A percentile compares a stretch with the other conserved stretches of the same genome.
These are phyloP conservation scores for Arrhamphus sclerolepis DNA, from an alignment of 2,797 vertebrate genomes.

Conservation along the genomic window DNA sequence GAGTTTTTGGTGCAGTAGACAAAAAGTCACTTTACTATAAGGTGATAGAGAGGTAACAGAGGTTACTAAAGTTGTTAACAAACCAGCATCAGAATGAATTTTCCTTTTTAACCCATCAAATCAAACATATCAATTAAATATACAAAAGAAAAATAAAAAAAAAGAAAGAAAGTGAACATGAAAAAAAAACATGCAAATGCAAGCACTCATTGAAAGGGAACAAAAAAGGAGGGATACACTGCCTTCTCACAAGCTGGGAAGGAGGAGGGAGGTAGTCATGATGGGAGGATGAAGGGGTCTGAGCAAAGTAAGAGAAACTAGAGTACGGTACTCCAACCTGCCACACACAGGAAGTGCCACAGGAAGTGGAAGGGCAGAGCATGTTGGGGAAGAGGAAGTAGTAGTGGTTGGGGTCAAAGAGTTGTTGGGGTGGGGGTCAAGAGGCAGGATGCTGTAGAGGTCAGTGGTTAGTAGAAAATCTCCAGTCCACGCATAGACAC, in stretches of 20 bases:
- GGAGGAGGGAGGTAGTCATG: slow-evolving; percentile 35
- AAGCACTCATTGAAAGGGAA: slow-evolving; percentile 45
- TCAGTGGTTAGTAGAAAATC: slow-evolving; percentile 87
- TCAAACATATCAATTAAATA: slow-evolving; percentile 30
- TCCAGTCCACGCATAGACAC: slow-evolving; percentile 86
- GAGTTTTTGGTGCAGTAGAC: slow-evolving; percentile 40
- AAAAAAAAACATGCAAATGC: slow-evolving; percentile 67
- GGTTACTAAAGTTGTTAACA: slow-evolving; percentile 45
- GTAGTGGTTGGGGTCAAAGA: slow-evolving; percentile 69
- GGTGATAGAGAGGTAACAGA: slow-evolving; percentile 63
- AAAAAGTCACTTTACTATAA: slow-evolving; percentile 31
- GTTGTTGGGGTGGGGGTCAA: slow-evolving; percentile 63
- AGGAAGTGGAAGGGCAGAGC: slow-evolving; percentile 73
- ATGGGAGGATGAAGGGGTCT: slow-evolving; percentile 65
- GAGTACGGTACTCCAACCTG: slow-evolving; percentile 79
- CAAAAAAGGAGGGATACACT: slow-evolving; percentile 65
- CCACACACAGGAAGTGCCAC: slow-evolving; percentile 80
- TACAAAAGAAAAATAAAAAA: slow-evolving; percentile 44
- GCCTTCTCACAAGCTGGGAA: slow-evolving; percentile 78
- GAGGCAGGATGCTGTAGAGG: slow-evolving; percentile 75
- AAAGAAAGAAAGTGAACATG: slow-evolving; percentile 33
- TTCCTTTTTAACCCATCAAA: slow-evolving; percentile 37
- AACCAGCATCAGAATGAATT: slow-evolving; percentile 30
- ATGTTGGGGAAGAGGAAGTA: slow-evolving; percentile 74
- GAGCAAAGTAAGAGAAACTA: slow-evolving; percentile 66